These are phyloP conservation scores for Dione vanillae DNA, from an alignment of 2,888 invertebrate species.

Conservation along the genomic window DNA sequence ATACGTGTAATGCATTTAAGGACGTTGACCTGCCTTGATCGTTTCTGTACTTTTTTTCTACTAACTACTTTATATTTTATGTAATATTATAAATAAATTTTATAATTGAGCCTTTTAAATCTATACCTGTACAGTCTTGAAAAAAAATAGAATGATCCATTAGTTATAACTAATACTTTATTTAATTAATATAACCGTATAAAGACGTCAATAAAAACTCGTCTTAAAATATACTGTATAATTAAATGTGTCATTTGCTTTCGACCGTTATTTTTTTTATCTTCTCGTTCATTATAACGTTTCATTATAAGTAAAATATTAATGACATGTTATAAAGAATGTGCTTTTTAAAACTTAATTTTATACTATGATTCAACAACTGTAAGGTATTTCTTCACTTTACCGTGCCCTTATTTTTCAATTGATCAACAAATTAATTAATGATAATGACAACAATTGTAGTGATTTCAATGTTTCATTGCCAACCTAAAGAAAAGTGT, in stretches of 20 bases:
- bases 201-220: neutral
- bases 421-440: neutral
- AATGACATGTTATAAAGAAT: too few relatives aligned
- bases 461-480: neutral
- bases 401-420: neutral
- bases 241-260: neutral
- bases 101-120: neutral
- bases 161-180: neutral
- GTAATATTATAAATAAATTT: neutral
- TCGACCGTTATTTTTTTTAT: too few relatives aligned
- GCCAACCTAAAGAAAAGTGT: neutral
- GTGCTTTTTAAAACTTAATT: too few relatives aligned
- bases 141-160: too few relatives aligned
- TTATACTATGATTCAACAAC: neutral
- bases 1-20: constrained; percentile 20
- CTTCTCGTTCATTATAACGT: too few relatives aligned
- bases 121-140: too few relatives aligned
- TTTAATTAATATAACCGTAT: neutral
- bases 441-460: neutral
- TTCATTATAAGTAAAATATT: too few relatives aligned
- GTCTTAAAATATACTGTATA: neutral
- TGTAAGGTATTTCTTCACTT: neutral
- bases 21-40: constrained; percentile 25
- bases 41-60: constrained; percentile 23
- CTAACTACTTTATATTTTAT: too few relatives aligned